Base-by-base conservation (phyloP, 2,113 vertebrate genomes). In the Zosterops pallidus region DNA sequence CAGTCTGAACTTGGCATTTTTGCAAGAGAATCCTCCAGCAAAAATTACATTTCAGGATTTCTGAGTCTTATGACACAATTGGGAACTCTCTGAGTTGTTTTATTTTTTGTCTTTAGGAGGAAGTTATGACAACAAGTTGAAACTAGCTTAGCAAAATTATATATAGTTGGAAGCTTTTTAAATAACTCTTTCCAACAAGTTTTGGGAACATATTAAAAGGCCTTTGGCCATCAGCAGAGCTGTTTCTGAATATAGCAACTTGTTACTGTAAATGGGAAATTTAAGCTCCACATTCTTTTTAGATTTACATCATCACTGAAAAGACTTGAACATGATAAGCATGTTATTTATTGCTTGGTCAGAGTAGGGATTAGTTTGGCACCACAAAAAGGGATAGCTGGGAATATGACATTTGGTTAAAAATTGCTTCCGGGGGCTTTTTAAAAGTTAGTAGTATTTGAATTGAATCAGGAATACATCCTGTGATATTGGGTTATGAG, bases 311-410 rank as follows among this genome's bases (percentile, higher is more conserved):
- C 83, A 94, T 81, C 50, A 70, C 52, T 86, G 89, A 65, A 90
- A 86, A 74, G 29, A 91, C 89, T 46, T 78, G 82, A 89, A 67
- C 55, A 90, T 71, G 83, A 37, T 89, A 88, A 92, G 78, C 67
- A 42, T 86, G 60, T 92, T 93, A 72, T 67, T 63, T 90, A 69
- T 91, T 82, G 57, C 72, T 90, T 62, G 79, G 31, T 75, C 59
- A 89, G 91, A 97, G 49, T 49, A 62, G 90, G 65, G 92, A 95
- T 93, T 94, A 92, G 41, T 69, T 37, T 62, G 89, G 22, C 63
- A 94, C 65, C 49, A 75, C 50, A 26, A 52, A 93, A 93, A 95
- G 9, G 31, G 16, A 86, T 55, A 89, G 31, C 41, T 87, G 50
- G 89, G 49, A 80, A 91, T 62, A 63, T 50, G 44, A 90, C n/a